Evolutionary conservation across 2,888 invertebrate species (phyloP), one percentile per base, ranked within the genome.

Genomic region (Parnassius smintheus): DNA sequence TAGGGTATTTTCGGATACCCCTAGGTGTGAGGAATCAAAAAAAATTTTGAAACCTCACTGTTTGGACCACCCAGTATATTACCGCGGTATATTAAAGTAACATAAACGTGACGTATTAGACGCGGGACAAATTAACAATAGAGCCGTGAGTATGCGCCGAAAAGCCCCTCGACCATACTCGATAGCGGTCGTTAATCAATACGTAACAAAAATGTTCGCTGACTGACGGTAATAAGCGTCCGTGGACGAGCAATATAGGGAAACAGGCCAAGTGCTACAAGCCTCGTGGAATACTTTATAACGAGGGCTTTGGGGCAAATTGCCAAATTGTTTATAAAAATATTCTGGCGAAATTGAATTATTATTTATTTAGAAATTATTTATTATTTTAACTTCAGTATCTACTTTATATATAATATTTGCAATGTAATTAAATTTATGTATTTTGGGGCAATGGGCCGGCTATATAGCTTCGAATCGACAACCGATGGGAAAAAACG

Each of bases 261-360:
- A 59, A 63, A n/a, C n/a, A 35, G 46, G 63, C 59, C 62, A 63
- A 62, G 62, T 62, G 55, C 35, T 56, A 54, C 54, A 55, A 56
- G 59, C 46, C 56, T 59, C 56, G 55, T 51, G 59, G 56, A 56
- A 59, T 42, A 58, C 50, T 53, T 41, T 22, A 56, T 51, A 46
- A 59, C 25, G 51, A 62, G 58, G 58, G 51, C 55, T 59, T 25
- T 45, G 45, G 50, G 62, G 55, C 50, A 59, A 45, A 44, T 56
- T 63, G 63, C 59, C 55, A 59, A 59, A n/a, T 13, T 35, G 22
- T 46, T 46, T 46, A 41, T 45, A 59, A 49, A 45, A 46, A 54
- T 50, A 25, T 56, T 46, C 45, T 46, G n/a, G 55, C 49, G 42
- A 41, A 51, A 59, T 59, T 52, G 44, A 52, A 62, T 58, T 55